These are phyloP conservation scores for Trinectes maculatus DNA, from an alignment of 2,113 vertebrate genomes.

Conservation along the genomic window DNA sequence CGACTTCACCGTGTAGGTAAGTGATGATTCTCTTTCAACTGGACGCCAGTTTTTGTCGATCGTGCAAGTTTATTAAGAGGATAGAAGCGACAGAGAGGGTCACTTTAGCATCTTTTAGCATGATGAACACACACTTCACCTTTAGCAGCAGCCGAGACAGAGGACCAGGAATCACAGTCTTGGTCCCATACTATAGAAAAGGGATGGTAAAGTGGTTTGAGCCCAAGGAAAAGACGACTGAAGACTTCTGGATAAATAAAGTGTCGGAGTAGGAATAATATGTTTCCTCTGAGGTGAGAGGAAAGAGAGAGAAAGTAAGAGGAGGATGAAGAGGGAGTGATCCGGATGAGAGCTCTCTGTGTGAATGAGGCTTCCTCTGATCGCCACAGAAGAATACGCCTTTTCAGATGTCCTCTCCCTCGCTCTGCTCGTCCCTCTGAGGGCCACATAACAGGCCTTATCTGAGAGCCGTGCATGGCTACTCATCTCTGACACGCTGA, in stretches of 20 bases:
- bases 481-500: conserved; percentile 65
- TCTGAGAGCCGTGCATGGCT: conserved; percentile 57
- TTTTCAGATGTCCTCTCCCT: conserved; percentile 52
- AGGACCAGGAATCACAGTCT: conserved; percentile 7
- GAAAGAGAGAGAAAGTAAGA: conserved; percentile 16
- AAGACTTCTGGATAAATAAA: background rate
- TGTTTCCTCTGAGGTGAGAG: background rate
- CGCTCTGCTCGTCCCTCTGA: conserved; percentile 68
- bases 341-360: conserved; percentile 43
- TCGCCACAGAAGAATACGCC: conserved; percentile 50
- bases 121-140: conserved; percentile 3
- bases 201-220: conserved; percentile 5
- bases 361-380: conserved; percentile 56
- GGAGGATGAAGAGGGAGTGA: conserved; percentile 37
- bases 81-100: conserved; percentile 25
- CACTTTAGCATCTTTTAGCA: conserved; percentile 19
- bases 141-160: background rate
- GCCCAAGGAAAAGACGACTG: conserved; percentile 13
- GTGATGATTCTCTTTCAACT: conserved; percentile 28
- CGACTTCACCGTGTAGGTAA: conserved; percentile 55
- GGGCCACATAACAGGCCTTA: conserved; percentile 62
- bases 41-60: conserved; percentile 8
- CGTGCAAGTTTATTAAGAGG: conserved; percentile 11
- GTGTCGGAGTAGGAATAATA: background rate
- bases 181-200: background rate